Evolutionary conservation across 2,113 vertebrate genomes (phyloP).

Genomic region (Pterocles gutturalis): DNA sequence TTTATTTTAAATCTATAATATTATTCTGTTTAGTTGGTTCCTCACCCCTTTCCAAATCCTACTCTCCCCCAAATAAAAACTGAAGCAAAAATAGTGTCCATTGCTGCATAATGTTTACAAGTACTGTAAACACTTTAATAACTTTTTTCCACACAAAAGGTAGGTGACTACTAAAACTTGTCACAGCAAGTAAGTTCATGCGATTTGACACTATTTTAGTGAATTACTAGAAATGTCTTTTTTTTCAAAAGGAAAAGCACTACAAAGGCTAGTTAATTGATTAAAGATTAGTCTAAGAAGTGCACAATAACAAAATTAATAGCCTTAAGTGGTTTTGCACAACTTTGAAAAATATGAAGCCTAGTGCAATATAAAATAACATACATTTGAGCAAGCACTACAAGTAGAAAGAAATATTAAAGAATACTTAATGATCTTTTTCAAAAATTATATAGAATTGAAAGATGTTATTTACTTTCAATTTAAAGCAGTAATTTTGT

Average conservation of each 20-base stretch:
- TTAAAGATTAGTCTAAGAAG: background rate
- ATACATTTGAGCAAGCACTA: background rate
- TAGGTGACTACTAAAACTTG: background rate
- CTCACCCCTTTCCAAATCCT: background rate
- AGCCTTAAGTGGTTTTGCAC: background rate
- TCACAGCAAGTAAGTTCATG: background rate
- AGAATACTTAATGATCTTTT: background rate
- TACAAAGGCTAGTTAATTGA: background rate
- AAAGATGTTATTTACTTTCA: background rate
- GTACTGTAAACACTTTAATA: background rate
- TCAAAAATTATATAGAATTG: background rate
- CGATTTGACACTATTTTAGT: background rate
- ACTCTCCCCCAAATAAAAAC: background rate
- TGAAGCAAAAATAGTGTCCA: background rate
- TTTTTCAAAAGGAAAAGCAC: background rate
- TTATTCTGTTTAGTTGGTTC: background rate
- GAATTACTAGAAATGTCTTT: background rate
- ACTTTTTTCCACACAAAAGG: background rate
- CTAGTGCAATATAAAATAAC: background rate
- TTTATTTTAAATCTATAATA: background rate
- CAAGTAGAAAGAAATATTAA: background rate
- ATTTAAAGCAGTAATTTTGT: background rate
- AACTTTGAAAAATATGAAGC: background rate
- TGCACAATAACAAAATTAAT: background rate
- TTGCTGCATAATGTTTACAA: background rate